Base-by-base conservation (phyloP, 64 coral and sea anemone species). In the Dendronephthya gigantea region DNA sequence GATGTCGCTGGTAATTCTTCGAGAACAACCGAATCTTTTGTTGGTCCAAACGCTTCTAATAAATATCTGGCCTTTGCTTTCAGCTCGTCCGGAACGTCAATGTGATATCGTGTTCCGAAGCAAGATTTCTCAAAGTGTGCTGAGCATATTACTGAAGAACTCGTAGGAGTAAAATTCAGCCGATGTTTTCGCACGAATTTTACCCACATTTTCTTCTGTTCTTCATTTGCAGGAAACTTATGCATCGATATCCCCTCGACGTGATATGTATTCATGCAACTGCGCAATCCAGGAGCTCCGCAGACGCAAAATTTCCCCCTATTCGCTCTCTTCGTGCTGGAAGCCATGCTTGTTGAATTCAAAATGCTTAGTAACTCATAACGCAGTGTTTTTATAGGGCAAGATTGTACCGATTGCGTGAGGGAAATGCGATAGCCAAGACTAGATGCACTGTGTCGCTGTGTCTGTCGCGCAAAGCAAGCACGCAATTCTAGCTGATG, bases 271-370 rank as follows among this genome's bases (percentile, higher is more conserved):
- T 91, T 87, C 39, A 68, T 37, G 59, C 90, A 91, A 82, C 81
- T 91, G 40, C 69, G 50, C 69, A 70, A 36, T 51, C 81, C 85
- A 59, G 84, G 84, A 33, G 74, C 90, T 82, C 90, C 90, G 84
- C 83, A 84, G 39, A 84, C 52, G 79, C 90, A 91, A 91, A 87
- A 91, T 82, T 90, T 90, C 82, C 89, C 89, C 43, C 81, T 90
- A 55, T 86, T 90, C 69, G 48, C 48, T 70, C 72, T 86, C 79
- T 90, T 87, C 15, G 72, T 33, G 15, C 29, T 79, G 13, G 30
- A 39, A 79, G 30, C 72, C 72, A 79, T 79, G 72, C 2, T 9
- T 34, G 36, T 66, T 7, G 19, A 3, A 66, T 66, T n/a, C 2
- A 5, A 66, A 22, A n/a, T n/a, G n/a, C n/a, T n/a, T n/a, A n/a